These are phyloP conservation scores for Aphelinus certus DNA, from an alignment of 1,140 invertebrate species.

Conservation along the genomic window DNA sequence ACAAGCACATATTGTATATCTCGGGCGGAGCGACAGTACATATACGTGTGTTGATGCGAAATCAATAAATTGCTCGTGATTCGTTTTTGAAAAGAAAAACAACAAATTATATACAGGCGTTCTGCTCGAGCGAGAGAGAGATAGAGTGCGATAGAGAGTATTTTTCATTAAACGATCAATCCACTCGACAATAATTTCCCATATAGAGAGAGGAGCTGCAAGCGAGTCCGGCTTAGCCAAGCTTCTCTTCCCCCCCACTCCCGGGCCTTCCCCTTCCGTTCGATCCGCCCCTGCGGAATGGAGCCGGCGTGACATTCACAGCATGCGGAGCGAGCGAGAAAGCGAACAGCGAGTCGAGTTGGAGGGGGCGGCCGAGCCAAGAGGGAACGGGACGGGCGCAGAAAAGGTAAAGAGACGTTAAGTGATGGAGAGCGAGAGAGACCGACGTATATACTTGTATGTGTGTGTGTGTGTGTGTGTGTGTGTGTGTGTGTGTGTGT, in stretches of 20 bases:
- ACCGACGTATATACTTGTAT: slow-evolving; percentile 14
- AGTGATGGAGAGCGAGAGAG: slow-evolving; percentile 35
- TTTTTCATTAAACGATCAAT: slow-evolving; percentile 15
- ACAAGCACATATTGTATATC: too few species aligned
- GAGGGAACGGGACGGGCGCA: slow-evolving; percentile 37
- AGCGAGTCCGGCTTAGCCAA: slow-evolving; percentile 8
- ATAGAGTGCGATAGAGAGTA: background rate
- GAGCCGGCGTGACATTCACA: slow-evolving; percentile 36
- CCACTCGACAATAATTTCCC: slow-evolving; percentile 26
- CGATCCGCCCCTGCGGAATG: slow-evolving; percentile 42
- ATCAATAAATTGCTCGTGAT: too few species aligned
- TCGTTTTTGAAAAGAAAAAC: too few species aligned
- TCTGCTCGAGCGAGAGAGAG: too few species aligned
- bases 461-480: too few species aligned
- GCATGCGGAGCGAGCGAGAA: slow-evolving; percentile 4
- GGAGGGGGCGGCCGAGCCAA: slow-evolving; percentile 23
- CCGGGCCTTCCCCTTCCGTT: slow-evolving; percentile 3
- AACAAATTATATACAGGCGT: too few species aligned
- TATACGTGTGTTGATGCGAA: too few species aligned
- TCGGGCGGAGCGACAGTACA: too few species aligned
- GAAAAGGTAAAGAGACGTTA: slow-evolving; percentile 37
- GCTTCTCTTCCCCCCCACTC: too few species aligned
- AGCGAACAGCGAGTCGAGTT: slow-evolving; percentile 7
- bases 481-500: too few species aligned
- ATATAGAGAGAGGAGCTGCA: too few species aligned